Evolutionary conservation across 2,113 vertebrate species (phyloP), one percentile per base, ranked within the genome.

Genomic region (Oreochromis aureus): DNA sequence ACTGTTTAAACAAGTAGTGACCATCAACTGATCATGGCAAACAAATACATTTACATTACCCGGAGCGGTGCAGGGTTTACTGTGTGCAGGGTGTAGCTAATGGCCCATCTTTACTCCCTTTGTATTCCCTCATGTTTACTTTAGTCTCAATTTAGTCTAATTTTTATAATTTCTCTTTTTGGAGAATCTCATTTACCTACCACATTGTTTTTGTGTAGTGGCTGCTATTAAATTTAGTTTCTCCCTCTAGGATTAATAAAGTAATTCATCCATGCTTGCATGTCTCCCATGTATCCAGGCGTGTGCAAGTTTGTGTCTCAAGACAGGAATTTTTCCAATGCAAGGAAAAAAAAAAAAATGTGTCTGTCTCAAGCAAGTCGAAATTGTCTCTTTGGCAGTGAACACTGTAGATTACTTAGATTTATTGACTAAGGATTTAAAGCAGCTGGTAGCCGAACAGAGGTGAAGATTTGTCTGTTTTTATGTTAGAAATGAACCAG

Each of bases 401-500:
- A 66, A 66, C 18, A 66, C 59, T n/a, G 59, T 66, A 66, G 18
- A 36, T 36, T 36, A 66, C 61, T 66, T 39, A 3, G 32, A 55
- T 53, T 5, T 39, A 10, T 46, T 10, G 63, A 82, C 59, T 82
- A 22, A 66, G 61, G 61, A 27, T 41, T 36, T 32, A 61, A 59
- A 44, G 6, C n/a, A 22, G 6, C 53, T 10, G 51, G 44, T 39
- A 61, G 18, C 4, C 15, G 30, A 22, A 82, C n/a, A 48, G 30
- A 54, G 22, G 10, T n/a, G 5, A 61, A 5, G 3, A 24, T 27
- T 36, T 5, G 9, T 85, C n/a, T 36, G 7, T 85, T 88, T 87
- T 81, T 76, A 24, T 27, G 32, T 30, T 18, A 69, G 56, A 92
- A 79, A 32, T 15, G 11, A 78, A 84, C 1, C 22, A 46, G 79